Percentiles rank a stretch among this genome's conserved stretches.
These are phyloP conservation scores for Mystacides longicornis DNA, from an alignment of 2,888 invertebrate species.

Conservation along the genomic window DNA sequence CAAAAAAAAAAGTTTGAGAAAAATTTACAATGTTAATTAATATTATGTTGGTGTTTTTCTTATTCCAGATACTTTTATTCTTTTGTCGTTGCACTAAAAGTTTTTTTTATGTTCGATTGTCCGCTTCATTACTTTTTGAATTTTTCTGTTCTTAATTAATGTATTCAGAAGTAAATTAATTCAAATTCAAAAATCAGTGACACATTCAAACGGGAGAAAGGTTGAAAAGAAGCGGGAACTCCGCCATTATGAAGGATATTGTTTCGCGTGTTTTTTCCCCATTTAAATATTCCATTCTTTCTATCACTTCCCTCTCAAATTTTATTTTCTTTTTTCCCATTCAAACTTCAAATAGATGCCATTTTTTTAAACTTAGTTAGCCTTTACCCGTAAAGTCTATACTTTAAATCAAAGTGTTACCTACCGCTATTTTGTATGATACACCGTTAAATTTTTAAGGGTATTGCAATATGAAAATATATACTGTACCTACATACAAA, in stretches of 20 bases:
- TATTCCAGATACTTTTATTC: no score
- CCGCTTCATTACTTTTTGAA: conserved; percentile 7
- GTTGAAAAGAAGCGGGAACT: conserved; percentile 13
- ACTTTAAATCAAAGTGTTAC: no score
- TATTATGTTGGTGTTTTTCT: no score
- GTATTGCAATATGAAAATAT: no score
- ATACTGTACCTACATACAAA: no score
- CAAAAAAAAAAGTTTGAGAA: no score
- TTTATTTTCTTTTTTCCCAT: not conserved
- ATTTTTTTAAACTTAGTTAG: conserved; percentile 2
- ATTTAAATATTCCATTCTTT: conserved; percentile 14
- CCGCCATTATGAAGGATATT: conserved; percentile 20
- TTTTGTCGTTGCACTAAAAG: conserved; percentile 5
- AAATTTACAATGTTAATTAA: no score
- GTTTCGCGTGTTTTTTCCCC: conserved; percentile 15
- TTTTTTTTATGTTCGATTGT: conserved; percentile 12
- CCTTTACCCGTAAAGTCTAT: no score
- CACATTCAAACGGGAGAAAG: conserved; percentile 20
- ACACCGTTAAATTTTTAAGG: no score
- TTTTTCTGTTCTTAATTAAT: conserved; percentile 20
- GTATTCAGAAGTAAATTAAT: conserved; percentile 19
- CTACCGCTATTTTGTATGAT: no score
- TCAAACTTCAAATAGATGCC: not conserved
- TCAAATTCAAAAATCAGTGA: conserved; percentile 21
- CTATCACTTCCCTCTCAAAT: conserved; percentile 2